A percentile compares a stretch with the other conserved stretches of the same genome.
Conservation (phyloP, 1,140 invertebrate genomes). For the Mya arenaria region DNA sequence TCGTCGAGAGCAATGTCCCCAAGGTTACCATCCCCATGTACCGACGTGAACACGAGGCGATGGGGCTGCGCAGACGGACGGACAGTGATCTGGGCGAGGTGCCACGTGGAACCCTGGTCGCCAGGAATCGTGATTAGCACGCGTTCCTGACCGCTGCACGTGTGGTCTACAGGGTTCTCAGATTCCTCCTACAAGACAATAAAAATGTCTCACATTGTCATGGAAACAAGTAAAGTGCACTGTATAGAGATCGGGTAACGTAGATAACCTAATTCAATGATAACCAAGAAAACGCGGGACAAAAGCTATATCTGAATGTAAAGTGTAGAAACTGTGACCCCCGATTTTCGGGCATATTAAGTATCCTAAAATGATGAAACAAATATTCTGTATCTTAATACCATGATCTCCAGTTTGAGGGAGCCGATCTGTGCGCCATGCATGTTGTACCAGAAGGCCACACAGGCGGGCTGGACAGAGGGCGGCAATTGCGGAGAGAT, state of each 20-base stretch:
- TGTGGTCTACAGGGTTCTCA: not conserved
- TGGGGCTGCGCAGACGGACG: constrained; percentile 6
- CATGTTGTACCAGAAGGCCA: constrained; percentile 70
- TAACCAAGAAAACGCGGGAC: no score
- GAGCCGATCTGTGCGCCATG: constrained; percentile 62
- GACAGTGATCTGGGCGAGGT: constrained; percentile 65
- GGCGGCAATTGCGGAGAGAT: constrained; percentile 81
- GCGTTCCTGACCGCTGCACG: not conserved
- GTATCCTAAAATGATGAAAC: no score
- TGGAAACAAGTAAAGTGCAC: no score
- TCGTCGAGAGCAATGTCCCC: constrained; percentile 89
- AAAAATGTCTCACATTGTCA: no score
- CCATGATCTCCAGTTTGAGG: constrained; percentile 54
- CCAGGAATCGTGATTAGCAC: constrained; percentile 3
- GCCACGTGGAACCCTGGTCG: constrained; percentile 44
- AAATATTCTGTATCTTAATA: no score
- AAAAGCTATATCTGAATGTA: no score
- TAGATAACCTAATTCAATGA: no score
- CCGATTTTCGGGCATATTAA: no score
- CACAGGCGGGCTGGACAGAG: constrained; percentile 61
- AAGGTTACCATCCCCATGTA: constrained; percentile 68
- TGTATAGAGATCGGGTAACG: no score
- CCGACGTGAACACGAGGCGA: constrained; percentile 59
- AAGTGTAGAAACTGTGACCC: no score
- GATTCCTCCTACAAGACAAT: not conserved